Percentiles rank a stretch among this genome's conserved stretches.
phyloP scores from a whole-genome alignment of 1,140 invertebrate species.

The Solenopsis fugax region DNA sequence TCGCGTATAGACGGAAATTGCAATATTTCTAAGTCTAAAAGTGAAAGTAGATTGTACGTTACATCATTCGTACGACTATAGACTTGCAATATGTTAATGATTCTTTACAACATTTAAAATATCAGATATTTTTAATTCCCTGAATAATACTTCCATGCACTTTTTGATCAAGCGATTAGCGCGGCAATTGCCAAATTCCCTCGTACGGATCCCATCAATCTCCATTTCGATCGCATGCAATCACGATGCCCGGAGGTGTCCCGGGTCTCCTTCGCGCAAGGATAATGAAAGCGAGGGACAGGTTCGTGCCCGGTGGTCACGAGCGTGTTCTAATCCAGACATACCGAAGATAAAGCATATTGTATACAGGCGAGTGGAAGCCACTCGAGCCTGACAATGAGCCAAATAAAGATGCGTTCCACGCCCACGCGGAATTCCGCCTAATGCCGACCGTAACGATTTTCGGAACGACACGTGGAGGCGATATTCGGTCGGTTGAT shows the following conservation, averaged over 20 bases:
- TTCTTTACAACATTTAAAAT: not conserved
- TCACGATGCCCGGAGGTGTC: constrained; percentile 12
- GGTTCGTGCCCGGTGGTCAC: constrained; percentile 21
- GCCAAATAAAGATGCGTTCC: constrained; percentile 63
- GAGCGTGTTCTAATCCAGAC: constrained; percentile 57
- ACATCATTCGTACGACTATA: not conserved
- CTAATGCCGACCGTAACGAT: constrained; percentile 63
- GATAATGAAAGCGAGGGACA: constrained; percentile 23
- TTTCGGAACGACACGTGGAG: constrained; percentile 62
- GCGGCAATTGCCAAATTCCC: not conserved
- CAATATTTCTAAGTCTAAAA: not conserved
- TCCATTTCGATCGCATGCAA: constrained; percentile 32
- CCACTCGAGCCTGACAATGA: constrained; percentile 63
- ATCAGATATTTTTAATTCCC: not conserved
- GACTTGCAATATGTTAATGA: not conserved
- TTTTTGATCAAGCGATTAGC: constrained; percentile 11
- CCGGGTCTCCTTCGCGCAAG: not conserved
- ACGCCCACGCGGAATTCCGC: constrained; percentile 55
- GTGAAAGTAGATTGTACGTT: not conserved
- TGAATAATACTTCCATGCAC: not conserved
- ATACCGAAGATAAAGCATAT: constrained; percentile 50
- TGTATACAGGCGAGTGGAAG: constrained; percentile 21
- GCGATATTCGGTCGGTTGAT: constrained; percentile 38
- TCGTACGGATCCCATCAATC: constrained; percentile 17
- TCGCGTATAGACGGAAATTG: not conserved